phyloP scores from a whole-genome alignment of 2,113 vertebrate genomes.

The Apaloderma vittatum region DNA sequence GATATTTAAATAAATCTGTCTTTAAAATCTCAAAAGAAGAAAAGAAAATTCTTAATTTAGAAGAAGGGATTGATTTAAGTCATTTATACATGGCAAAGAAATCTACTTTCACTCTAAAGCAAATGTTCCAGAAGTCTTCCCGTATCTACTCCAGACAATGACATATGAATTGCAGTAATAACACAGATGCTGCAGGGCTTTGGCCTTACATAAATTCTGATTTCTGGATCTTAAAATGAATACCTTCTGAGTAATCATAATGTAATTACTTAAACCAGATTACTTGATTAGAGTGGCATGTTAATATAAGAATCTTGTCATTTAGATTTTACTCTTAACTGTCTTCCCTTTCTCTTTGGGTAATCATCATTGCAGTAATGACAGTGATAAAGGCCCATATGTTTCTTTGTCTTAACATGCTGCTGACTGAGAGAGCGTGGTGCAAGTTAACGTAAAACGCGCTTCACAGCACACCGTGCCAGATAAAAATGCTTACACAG shows the following conservation, averaged over 20 bases:
- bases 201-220: background rate
- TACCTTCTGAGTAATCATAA: slow-evolving; percentile 7
- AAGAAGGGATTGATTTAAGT: background rate
- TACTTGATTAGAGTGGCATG: slow-evolving; percentile 40
- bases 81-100: background rate
- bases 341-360: slow-evolving; percentile 7
- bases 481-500: background rate
- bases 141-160: background rate
- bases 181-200: background rate
- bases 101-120: background rate
- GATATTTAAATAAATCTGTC: background rate
- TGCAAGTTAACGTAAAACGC: slow-evolving; percentile 4
- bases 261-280: slow-evolving; percentile 36
- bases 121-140: background rate
- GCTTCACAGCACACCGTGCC: background rate
- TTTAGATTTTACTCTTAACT: slow-evolving; percentile 41
- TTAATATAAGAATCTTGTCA: slow-evolving; percentile 9
- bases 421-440: background rate
- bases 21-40: background rate
- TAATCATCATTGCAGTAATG: slow-evolving; percentile 50
- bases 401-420: slow-evolving; percentile 15
- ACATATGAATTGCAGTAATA: background rate
- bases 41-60: background rate
- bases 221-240: slow-evolving; percentile 15
- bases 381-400: slow-evolving; percentile 20